Evolutionary conservation across 2,888 invertebrate genomes (phyloP), one percentile per base, ranked within the genome.

Genomic region (Erebia palarica): DNA sequence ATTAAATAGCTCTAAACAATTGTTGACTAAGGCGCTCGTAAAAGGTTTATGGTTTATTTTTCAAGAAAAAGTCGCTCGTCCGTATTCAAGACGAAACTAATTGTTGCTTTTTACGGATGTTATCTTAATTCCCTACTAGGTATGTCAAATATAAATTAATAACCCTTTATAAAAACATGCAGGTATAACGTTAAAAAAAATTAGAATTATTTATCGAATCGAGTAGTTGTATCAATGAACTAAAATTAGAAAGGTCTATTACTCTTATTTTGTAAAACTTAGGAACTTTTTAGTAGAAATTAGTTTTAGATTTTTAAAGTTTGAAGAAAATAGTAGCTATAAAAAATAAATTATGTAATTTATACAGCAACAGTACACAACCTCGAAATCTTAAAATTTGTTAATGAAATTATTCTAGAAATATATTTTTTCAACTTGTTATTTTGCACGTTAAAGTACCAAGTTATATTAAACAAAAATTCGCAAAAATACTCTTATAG

Each of bases 1-100:
- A 85, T 84, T 83, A 84, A 85, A 86, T 83, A 80, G 81, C 78
- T 80, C 74, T 77, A 79, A 80, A 79, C 79, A 79, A 79, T 80
- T 79, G 75, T 75, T 78, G 75, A 75, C 74, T 71, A 76, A 73
- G 75, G 67, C 66, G 67, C 55, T 67, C 71, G 69, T 67, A 68
- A 69, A 72, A 60, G 60, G 68, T 73, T 69, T 59, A 70, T 51
- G 70, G 58, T 67, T 64, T 67, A 67, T 71, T 71, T 64, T 63
- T 71, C 51, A 42, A 21, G 36, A 67, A 67, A 49, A 58, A 58
- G 58, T 71, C 49, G 44, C 55, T 36, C 63, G 55, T 64, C 58
- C 63, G 42, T 71, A 67, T 67, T 57, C 55, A 42, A 36, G 47
- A 61, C 8, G 57, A 67, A 60, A 49, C 66, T 61, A 13, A 55